Conservation (phyloP, 2,888 invertebrate species). For the Charanyca ferruginea region DNA sequence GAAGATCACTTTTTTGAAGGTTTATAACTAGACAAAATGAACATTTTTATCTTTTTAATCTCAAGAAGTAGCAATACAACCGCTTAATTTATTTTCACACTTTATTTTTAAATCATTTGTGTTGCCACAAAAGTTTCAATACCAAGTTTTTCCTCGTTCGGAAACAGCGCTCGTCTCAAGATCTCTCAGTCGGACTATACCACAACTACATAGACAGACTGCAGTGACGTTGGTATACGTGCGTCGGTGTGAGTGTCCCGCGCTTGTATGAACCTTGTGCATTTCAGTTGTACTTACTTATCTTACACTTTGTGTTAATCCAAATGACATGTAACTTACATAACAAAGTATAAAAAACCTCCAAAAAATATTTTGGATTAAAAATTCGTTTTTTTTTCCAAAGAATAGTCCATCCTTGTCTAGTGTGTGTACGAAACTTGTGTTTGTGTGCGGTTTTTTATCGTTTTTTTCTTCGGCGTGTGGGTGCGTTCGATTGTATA, state of each 20-base stretch:
- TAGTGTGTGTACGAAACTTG: conserved; percentile 70
- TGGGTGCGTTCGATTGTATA: conserved; percentile 90
- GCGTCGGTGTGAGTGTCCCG: conserved; percentile 81
- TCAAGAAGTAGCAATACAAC: not conserved
- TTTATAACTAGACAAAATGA: not conserved
- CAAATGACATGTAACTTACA: conserved; percentile 70
- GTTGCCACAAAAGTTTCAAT: conserved; percentile 12
- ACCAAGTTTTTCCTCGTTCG: conserved; percentile 33
- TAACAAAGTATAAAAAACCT: conserved; percentile 29
- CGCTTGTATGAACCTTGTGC: conserved; percentile 86
- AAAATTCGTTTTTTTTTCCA: conserved; percentile 41
- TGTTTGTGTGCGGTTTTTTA: conserved; percentile 88
- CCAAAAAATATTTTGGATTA: conserved; percentile 37
- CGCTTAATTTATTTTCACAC: not conserved
- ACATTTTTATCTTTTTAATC: not conserved
- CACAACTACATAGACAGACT: conserved; percentile 80
- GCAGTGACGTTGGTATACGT: conserved; percentile 80
- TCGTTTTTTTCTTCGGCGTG: conserved; percentile 89
- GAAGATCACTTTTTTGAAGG: not conserved
- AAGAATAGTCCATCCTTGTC: conserved; percentile 67
- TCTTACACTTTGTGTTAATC: conserved; percentile 80
- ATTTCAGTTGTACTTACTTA: conserved; percentile 85
- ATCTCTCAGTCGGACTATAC: conserved; percentile 70
- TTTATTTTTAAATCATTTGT: not conserved
- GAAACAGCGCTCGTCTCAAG: conserved; percentile 64